A percentile compares a stretch with the other conserved stretches of the same genome.
These are phyloP conservation scores for Anarsia innoxiella DNA, from an alignment of 2,888 invertebrate genomes.

Conservation along the genomic window DNA sequence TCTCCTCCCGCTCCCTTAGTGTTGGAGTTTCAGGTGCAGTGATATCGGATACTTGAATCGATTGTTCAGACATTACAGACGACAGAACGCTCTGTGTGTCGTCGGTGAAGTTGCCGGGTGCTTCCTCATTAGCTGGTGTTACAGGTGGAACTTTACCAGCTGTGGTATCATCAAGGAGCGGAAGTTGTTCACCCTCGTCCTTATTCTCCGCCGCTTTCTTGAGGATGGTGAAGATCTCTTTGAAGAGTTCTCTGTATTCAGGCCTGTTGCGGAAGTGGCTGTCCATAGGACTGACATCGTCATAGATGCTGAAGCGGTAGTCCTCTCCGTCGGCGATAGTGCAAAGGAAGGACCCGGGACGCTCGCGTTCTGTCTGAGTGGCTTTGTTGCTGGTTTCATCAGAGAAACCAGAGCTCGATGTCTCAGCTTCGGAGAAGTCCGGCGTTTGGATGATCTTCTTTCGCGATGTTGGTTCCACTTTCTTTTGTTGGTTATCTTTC, in stretches of 20 bases:
- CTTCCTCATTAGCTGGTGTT: conserved; percentile 79
- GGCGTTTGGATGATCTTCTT: conserved; percentile 83
- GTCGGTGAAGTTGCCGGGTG: conserved; percentile 79
- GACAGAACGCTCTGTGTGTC: conserved; percentile 85
- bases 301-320: conserved; percentile 90
- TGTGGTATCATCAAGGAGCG: conserved; percentile 79
- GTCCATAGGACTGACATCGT: conserved; percentile 85
- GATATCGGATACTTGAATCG: conserved; percentile 80
- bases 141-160: conserved; percentile 79
- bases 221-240: conserved; percentile 87
- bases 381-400: conserved; percentile 89
- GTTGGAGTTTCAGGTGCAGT: conserved; percentile 72
- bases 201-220: conserved; percentile 90
- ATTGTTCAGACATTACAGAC: conserved; percentile 83
- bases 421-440: conserved; percentile 90
- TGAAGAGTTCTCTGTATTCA: conserved; percentile 86
- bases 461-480: conserved; percentile 50
- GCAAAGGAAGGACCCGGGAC: conserved; percentile 88
- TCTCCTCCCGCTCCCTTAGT: conserved; percentile 66
- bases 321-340: conserved; percentile 90
- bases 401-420: conserved; percentile 88
- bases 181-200: conserved; percentile 85
- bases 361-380: conserved; percentile 86
- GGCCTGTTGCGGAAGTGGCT: conserved; percentile 88
- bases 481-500: conserved; percentile 67